These are phyloP conservation scores for Clivina fossor DNA, from an alignment of 2,888 invertebrate species.

Conservation along the genomic window DNA sequence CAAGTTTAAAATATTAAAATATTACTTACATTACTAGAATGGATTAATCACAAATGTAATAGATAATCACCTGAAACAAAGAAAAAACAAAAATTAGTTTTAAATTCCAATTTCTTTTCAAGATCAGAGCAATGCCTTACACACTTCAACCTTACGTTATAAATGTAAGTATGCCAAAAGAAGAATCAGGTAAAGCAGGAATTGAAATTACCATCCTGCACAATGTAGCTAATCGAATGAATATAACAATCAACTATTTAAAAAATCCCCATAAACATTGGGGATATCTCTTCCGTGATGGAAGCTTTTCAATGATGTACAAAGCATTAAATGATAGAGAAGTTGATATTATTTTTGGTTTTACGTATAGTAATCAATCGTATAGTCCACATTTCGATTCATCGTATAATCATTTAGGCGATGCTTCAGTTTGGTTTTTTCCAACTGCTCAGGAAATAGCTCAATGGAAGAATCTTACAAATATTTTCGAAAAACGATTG, in stretches of 20 bases:
- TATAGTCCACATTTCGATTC: slow-evolving; percentile 21
- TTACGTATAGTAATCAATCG: slow-evolving; percentile 23
- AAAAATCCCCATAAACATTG: slow-evolving; percentile 21
- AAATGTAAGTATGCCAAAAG: slow-evolving; percentile 12
- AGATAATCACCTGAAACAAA: slow-evolving; percentile 19
- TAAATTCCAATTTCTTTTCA: neutral
- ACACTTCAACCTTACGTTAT: slow-evolving; percentile 21
- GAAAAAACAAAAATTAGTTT: neutral
- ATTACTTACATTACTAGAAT: neutral
- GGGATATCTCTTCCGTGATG: slow-evolving; percentile 21
- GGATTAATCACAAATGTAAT: neutral
- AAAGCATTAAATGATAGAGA: slow-evolving; percentile 20
- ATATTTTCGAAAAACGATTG: slow-evolving; percentile 15
- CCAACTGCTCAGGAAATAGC: slow-evolving; percentile 22
- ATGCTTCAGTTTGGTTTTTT: slow-evolving; percentile 26
- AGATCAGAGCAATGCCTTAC: slow-evolving; percentile 23
- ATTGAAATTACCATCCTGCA: slow-evolving; percentile 25
- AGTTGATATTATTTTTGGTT: slow-evolving; percentile 27
- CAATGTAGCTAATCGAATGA: slow-evolving; percentile 20
- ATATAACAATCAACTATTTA: slow-evolving; percentile 10
- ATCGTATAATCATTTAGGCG: slow-evolving; percentile 23
- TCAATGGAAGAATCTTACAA: slow-evolving; percentile 26
- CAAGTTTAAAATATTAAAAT: neutral
- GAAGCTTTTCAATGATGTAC: slow-evolving; percentile 23
- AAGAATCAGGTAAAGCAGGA: slow-evolving; percentile 15